Evolutionary conservation across 2,113 vertebrate genomes (phyloP).

Genomic region (Pollachius pollachius): DNA sequence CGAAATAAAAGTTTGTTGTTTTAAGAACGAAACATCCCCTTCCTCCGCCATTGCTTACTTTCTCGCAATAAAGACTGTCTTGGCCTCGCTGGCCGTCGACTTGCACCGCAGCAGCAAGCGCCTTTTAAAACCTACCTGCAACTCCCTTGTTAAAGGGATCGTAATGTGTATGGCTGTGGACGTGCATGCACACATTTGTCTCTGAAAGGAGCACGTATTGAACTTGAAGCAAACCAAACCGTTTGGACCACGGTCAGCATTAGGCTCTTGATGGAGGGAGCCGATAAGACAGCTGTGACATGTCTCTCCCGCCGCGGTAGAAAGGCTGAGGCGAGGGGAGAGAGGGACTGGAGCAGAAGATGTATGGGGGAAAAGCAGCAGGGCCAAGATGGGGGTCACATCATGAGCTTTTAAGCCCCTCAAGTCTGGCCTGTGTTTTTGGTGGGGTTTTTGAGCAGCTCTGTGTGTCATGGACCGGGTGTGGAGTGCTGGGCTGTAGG

Average conservation of each 20-base stretch:
- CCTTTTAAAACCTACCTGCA: too few relatives aligned
- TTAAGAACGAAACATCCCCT: too few relatives aligned
- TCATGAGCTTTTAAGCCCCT: not conserved
- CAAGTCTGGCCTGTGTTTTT: not conserved
- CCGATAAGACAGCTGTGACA: not conserved
- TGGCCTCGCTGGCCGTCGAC: too few relatives aligned
- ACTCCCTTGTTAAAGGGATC: not conserved
- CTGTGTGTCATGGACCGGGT: not conserved
- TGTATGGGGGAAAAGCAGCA: not conserved
- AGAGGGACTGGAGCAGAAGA: too few relatives aligned
- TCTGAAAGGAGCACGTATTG: constrained; percentile 61
- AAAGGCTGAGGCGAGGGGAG: too few relatives aligned
- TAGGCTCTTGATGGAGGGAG: not conserved
- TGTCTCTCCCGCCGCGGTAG: not conserved
- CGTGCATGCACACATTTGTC: not conserved
- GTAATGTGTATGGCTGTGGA: constrained; percentile 5
- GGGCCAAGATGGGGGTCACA: not conserved
- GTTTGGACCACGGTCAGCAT: too few relatives aligned
- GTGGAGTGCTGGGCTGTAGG: not conserved
- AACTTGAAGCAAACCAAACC: constrained; percentile 9
- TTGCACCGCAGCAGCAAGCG: too few relatives aligned
- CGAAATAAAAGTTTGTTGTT: too few relatives aligned
- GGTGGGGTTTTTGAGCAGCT: not conserved
- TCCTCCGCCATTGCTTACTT: too few relatives aligned
- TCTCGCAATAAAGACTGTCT: too few relatives aligned